Conservation (phyloP, 2,888 invertebrate species). For the Andrena chrysosceles region DNA sequence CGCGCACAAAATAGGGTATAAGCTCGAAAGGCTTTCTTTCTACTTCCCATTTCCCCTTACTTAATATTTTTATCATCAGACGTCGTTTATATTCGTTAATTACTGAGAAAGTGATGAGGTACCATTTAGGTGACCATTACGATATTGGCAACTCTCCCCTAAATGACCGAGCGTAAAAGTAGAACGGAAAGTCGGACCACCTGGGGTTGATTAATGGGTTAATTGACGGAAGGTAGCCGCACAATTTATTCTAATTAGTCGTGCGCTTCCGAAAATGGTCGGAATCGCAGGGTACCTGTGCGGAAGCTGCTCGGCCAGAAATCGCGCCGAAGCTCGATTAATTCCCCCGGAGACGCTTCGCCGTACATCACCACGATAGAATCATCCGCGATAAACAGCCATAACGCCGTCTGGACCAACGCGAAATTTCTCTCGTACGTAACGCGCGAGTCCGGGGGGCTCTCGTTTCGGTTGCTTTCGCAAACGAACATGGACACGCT, state of each 20-base stretch:
- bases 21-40: no score
- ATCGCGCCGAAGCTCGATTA: slow-evolving; percentile 33
- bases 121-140: no score
- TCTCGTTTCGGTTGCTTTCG: slow-evolving; percentile 37
- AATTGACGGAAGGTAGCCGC: slow-evolving; percentile 17
- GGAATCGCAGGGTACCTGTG: background rate
- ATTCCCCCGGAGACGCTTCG: slow-evolving; percentile 8
- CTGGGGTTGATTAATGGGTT: slow-evolving; percentile 30
- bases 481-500: slow-evolving; percentile 8
- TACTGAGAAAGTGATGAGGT: no score
- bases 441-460: background rate
- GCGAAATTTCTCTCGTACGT: slow-evolving; percentile 41
- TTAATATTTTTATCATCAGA: no score
- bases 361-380: slow-evolving; percentile 35
- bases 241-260: slow-evolving; percentile 32
- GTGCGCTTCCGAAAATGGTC: background rate
- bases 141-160: background rate
- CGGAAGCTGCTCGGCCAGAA: background rate
- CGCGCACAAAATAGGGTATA: no score
- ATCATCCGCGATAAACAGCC: slow-evolving; percentile 44
- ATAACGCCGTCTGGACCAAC: slow-evolving; percentile 25
- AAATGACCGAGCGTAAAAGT: slow-evolving; percentile 12
- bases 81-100: no score
- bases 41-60: background rate
- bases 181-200: slow-evolving; percentile 9